These are phyloP conservation scores for Drosophila rubida DNA, from an alignment of 2,888 invertebrate genomes.

Conservation along the genomic window DNA sequence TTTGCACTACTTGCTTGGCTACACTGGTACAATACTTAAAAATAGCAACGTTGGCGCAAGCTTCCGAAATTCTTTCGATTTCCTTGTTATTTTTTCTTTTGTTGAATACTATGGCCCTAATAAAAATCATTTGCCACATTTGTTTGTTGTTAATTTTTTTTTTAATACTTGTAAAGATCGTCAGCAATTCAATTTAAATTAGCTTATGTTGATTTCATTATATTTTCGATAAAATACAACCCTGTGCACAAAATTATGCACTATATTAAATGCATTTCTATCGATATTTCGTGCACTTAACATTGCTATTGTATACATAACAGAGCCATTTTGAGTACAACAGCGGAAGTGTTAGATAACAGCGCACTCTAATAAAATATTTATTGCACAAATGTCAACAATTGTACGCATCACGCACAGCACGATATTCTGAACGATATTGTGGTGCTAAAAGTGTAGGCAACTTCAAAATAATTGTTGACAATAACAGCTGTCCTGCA, in stretches of 20 bases:
- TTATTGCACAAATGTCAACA: not conserved
- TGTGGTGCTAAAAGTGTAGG: fast-evolving
- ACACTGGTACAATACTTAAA: no score
- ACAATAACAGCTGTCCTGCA: slow-evolving; percentile 10
- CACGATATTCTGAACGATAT: no score
- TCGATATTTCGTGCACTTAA: slow-evolving; percentile 6
- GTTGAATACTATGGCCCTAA: no score
- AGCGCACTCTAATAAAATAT: not conserved
- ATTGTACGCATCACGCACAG: not conserved
- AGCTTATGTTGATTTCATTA: not conserved
- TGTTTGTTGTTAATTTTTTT: no score
- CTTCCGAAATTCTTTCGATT: no score
- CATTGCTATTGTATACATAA: slow-evolving; percentile 13
- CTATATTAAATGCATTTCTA: not conserved
- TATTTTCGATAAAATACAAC: slow-evolving; percentile 1
- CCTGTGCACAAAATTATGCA: not conserved
- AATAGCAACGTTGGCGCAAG: no score
- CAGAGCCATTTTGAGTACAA: slow-evolving; percentile 21
- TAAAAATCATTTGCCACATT: no score
- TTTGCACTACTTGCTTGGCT: no score
- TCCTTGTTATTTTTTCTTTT: no score
- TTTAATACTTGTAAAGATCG: no score
- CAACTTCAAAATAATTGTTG: not conserved
- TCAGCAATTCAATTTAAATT: no score
- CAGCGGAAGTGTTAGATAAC: slow-evolving; percentile 10